Percentiles rank a stretch among this genome's conserved stretches.
Conservation (phyloP, 2,888 invertebrate genomes). For the Corythucha ciliata region DNA sequence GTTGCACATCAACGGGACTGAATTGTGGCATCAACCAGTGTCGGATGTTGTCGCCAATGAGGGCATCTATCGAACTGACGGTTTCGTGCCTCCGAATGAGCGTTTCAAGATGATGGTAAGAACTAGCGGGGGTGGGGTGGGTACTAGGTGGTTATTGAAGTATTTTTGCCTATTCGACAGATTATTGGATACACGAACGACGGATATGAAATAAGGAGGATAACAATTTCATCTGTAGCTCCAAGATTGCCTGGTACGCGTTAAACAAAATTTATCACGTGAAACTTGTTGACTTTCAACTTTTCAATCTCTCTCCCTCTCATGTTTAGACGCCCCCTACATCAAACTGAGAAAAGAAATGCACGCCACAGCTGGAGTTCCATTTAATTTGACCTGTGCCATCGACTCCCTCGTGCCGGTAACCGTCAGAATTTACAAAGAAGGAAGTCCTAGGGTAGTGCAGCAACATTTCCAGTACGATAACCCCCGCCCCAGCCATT, state of each 20-base stretch:
- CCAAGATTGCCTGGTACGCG: slow-evolving; percentile 48
- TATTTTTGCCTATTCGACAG: slow-evolving; percentile 42
- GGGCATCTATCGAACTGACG: slow-evolving; percentile 46
- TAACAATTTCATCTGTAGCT: slow-evolving; percentile 57
- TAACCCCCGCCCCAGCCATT: no score
- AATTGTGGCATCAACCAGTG: background rate
- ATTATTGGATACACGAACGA: slow-evolving; percentile 53
- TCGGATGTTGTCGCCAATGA: slow-evolving; percentile 3
- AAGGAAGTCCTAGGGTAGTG: slow-evolving; percentile 30
- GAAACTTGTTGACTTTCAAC: background rate
- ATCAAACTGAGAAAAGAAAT: slow-evolving; percentile 20
- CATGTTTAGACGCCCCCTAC: slow-evolving; percentile 11
- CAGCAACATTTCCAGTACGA: slow-evolving; percentile 2
- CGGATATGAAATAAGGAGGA: slow-evolving; percentile 52
- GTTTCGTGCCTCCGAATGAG: slow-evolving; percentile 54
- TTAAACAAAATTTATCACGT: no score
- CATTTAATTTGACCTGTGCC: slow-evolving; percentile 49
- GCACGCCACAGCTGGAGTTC: slow-evolving; percentile 39
- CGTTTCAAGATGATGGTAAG: slow-evolving; percentile 58
- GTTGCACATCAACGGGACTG: background rate
- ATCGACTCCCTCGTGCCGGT: slow-evolving; percentile 56
- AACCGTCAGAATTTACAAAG: slow-evolving; percentile 48
- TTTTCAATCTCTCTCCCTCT: background rate
- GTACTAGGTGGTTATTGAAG: background rate
- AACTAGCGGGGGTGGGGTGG: slow-evolving; percentile 24